Conservation (phyloP, 2,113 vertebrate species). For the Dipodomys stephensi region DNA sequence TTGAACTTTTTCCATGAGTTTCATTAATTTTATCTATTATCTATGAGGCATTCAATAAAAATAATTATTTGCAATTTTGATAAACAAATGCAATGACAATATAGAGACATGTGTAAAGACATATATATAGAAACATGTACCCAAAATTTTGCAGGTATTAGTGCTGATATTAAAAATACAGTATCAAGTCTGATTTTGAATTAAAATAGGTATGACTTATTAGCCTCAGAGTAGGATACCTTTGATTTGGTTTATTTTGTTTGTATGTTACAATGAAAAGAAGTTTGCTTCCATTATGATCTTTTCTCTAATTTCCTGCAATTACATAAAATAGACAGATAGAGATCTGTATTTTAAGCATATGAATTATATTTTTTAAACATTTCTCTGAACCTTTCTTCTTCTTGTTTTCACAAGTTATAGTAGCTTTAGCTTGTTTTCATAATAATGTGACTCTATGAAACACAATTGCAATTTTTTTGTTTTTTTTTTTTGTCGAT, state of each 20-base stretch:
- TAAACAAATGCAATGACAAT: neutral
- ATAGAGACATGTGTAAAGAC: neutral
- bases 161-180: neutral
- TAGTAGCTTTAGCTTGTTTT: conserved; percentile 24
- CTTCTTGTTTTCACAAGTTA: conserved; percentile 12
- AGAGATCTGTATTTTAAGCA: neutral
- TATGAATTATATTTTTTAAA: too few species aligned
- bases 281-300: neutral
- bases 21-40: conserved; percentile 1
- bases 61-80: neutral
- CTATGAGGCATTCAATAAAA: conserved; percentile 5
- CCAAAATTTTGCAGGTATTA: neutral
- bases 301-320: conserved; percentile 12
- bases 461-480: neutral
- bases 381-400: conserved; percentile 18
- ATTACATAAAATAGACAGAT: neutral
- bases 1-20: neutral
- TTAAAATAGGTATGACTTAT: neutral
- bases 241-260: conserved; percentile 17
- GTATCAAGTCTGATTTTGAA: conserved; percentile 24
- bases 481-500: too few species aligned
- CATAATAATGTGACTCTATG: conserved; percentile 1
- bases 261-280: conserved; percentile 17
- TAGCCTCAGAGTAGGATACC: neutral
- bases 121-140: neutral